Conservation (phyloP, 2,797 vertebrate species). For the Potorous gilbertii region DNA sequence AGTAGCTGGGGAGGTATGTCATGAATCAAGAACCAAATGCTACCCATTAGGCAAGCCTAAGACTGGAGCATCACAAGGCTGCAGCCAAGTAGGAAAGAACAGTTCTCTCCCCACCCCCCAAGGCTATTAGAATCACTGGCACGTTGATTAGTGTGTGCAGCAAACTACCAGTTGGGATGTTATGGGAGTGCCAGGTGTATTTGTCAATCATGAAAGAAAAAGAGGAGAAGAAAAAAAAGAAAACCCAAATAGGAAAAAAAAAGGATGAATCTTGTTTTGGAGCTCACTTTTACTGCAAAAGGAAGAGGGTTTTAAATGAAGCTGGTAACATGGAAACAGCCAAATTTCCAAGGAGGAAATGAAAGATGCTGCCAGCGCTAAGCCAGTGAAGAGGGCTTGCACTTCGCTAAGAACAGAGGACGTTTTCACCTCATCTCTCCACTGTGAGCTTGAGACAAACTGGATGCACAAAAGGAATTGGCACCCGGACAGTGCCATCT, state of each 20-base stretch:
- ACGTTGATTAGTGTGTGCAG: fast-evolving
- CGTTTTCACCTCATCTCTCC: conserved; percentile 6
- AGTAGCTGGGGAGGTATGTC: conserved; percentile 14
- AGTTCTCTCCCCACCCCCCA: neutral
- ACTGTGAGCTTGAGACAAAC: neutral
- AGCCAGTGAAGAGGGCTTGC: fast-evolving
- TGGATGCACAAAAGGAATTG: neutral
- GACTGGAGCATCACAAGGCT: neutral
- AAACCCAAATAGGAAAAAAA: neutral
- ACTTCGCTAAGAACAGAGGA: neutral
- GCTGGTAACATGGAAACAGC: conserved; percentile 45
- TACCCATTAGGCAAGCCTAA: neutral
- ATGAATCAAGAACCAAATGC: neutral
- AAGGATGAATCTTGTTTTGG: neutral
- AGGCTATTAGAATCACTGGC: neutral
- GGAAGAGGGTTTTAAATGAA: conserved; percentile 18
- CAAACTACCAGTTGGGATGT: neutral
- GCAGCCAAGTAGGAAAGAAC: neutral
- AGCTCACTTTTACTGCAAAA: conserved; percentile 44
- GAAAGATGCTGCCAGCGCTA: conserved; percentile 32
- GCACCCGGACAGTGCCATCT: neutral
- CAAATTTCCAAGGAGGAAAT: conserved; percentile 26
- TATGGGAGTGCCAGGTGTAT: fast-evolving
- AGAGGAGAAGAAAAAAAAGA: neutral
- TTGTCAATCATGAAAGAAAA: neutral